phyloP scores from a whole-genome alignment of 2,113 vertebrate genomes.

The Xerus inauris region DNA sequence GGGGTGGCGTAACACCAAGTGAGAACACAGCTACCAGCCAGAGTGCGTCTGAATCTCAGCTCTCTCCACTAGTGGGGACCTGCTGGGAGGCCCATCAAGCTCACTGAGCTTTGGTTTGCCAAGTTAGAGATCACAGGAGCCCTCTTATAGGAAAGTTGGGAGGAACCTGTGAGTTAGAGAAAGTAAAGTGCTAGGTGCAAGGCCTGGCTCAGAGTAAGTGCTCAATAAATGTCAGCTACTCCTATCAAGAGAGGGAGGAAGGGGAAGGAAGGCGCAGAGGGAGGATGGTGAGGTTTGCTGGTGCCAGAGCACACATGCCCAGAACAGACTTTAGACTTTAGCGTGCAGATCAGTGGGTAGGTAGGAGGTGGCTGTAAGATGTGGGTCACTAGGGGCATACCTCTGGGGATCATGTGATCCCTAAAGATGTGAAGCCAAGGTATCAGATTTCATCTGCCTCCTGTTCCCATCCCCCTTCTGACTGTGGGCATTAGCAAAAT shows the following conservation, averaged over 20 bases:
- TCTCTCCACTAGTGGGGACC: background rate
- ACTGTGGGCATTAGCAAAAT: background rate
- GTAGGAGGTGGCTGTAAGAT: too few species aligned
- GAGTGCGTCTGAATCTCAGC: background rate
- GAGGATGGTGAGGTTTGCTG: background rate
- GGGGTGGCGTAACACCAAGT: background rate
- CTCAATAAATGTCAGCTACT: background rate
- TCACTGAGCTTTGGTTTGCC: background rate
- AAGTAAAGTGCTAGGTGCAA: background rate
- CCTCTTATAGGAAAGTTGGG: background rate
- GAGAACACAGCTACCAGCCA: background rate
- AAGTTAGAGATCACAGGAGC: background rate
- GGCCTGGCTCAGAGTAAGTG: background rate
- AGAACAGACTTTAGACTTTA: background rate
- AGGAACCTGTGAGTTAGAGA: background rate
- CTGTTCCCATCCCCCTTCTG: background rate
- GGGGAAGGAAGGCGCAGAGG: rapidly evolving
- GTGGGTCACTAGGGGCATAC: too few species aligned
- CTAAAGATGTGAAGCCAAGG: background rate
- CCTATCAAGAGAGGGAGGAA: background rate
- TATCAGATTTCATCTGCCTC: background rate
- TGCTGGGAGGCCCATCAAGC: background rate
- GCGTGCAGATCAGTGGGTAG: background rate
- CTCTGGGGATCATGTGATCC: too few species aligned
- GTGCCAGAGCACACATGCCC: background rate